Conservation (phyloP, 1,140 invertebrate species). For the Phymastichus coffea region DNA sequence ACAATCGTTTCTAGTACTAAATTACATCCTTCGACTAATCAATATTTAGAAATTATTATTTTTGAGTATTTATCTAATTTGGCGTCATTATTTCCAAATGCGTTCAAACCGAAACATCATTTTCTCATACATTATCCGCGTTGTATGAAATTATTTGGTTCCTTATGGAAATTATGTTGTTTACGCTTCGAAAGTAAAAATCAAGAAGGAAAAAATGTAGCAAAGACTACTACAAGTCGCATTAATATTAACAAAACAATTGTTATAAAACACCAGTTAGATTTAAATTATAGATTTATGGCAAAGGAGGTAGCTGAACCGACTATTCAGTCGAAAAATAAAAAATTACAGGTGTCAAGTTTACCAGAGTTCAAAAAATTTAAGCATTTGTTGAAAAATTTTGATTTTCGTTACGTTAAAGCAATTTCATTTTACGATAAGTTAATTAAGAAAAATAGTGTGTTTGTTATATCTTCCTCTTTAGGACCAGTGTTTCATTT, state of each 20-base stretch:
- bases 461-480: not conserved
- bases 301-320: too few relatives aligned
- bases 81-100: not conserved
- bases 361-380: conserved; percentile 2
- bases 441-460: not conserved
- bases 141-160: conserved; percentile 15
- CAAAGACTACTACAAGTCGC: conserved; percentile 17
- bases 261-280: conserved; percentile 30
- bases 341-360: too few relatives aligned
- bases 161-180: conserved; percentile 25
- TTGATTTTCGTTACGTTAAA: not conserved
- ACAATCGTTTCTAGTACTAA: too few relatives aligned
- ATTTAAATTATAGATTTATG: too few relatives aligned
- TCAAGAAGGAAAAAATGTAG: conserved; percentile 22
- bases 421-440: not conserved
- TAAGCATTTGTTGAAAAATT: not conserved
- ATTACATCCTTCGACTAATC: conserved; percentile 2
- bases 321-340: too few relatives aligned
- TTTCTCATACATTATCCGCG: conserved; percentile 28
- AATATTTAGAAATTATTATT: conserved; percentile 1
- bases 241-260: too few relatives aligned
- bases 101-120: conserved; percentile 30
- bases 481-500: not conserved
- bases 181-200: conserved; percentile 28
- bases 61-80: conserved; percentile 17